Base-by-base conservation (phyloP, 2,888 invertebrate species). In the Ennomos erosarius region DNA sequence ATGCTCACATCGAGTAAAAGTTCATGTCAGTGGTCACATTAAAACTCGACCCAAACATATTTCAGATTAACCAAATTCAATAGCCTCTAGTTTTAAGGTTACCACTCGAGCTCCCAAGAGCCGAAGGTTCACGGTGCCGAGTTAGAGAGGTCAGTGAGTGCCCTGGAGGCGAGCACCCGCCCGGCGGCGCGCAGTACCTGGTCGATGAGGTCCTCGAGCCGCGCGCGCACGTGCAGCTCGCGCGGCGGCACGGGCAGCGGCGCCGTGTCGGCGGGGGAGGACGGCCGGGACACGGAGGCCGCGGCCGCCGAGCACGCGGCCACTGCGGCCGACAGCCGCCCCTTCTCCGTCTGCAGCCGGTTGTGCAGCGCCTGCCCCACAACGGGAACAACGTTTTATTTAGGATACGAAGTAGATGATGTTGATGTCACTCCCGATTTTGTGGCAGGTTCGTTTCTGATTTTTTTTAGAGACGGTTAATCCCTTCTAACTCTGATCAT, bases 241-340 rank as follows among this genome's bases (percentile, higher is more conserved):
- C 95, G 94, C 57, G 96, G 95, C 9, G 98, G 98, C 65, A 98
- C 95, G 11, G 97, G 97, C 62, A 97, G 95, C 46, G 97, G 96
- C 10, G 97, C 95, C 0, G 96, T 95, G 83, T 98, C 98, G 52
- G 97, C 95, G 0, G 98, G 98, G 54, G 98, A 98, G 38, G 97
- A 96, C 0, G 98, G 98, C 5, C 98, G 93, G 52, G 98, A 98
- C 26, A 98, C 96, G 0, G 97, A 97, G 1, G 98, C 97, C 0
- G 98, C 97, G 0, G 98, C 98, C 2, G 98, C 98, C 75, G 98
- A 98, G 79, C 98, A 99, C 0, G 98, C 98, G 70, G 98, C 98
- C 0, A 98, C 97, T 0, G 98, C 98, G 0, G 96, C 93, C 0
- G 97, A 96, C 1, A 99, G 92, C 0, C 98, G 94, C 1, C 96